Conservation (phyloP, 2,797 vertebrate species). For the Anabas testudineus region DNA sequence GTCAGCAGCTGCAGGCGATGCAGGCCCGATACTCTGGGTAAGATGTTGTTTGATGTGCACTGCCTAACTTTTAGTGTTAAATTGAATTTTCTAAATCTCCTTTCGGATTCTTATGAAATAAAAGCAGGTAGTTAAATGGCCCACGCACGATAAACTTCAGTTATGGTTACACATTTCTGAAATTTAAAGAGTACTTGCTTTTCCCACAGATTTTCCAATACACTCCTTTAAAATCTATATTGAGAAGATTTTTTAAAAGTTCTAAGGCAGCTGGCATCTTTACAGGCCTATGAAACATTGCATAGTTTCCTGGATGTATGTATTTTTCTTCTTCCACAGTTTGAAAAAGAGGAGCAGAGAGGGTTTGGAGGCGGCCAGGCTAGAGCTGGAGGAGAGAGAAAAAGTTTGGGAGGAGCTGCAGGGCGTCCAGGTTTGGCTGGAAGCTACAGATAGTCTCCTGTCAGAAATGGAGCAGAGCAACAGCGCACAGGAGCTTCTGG, state of each 20-base stretch:
- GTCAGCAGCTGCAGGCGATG: slow-evolving; percentile 87
- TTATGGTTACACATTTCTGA: no score
- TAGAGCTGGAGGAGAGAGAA: slow-evolving; percentile 88
- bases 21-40: slow-evolving; percentile 87
- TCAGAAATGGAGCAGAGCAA: slow-evolving; percentile 68
- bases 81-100: no score
- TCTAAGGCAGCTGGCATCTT: no score
- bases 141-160: no score
- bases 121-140: no score
- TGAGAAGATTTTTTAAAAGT: no score
- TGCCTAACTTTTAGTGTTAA: neutral
- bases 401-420: slow-evolving; percentile 85
- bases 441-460: slow-evolving; percentile 66
- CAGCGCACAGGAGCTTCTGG: slow-evolving; percentile 86
- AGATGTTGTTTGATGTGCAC: slow-evolving; percentile 44
- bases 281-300: no score
- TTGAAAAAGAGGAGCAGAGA: slow-evolving; percentile 81
- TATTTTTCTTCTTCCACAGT: slow-evolving; percentile 61
- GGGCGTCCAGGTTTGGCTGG: slow-evolving; percentile 79
- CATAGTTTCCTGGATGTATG: neutral
- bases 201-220: no score
- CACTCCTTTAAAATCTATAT: no score
- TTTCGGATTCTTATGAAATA: no score
- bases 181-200: no score
- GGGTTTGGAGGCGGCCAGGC: slow-evolving; percentile 76